These are phyloP conservation scores for Mayetiola destructor DNA, from an alignment of 2,888 invertebrate species.

Conservation along the genomic window DNA sequence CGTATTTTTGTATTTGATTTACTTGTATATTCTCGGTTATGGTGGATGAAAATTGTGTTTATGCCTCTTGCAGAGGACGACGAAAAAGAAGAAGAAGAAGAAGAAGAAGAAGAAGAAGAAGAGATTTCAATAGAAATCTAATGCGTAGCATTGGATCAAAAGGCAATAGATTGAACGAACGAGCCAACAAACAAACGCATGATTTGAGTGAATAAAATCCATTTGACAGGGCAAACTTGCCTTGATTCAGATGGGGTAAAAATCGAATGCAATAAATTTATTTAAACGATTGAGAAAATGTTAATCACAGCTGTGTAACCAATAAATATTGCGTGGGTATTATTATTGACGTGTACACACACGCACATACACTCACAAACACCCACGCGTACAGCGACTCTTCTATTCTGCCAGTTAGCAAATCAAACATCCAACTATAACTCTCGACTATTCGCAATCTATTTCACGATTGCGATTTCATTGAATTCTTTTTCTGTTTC, in stretches of 20 bases:
- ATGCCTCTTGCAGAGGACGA: neutral
- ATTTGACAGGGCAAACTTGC: too few relatives aligned
- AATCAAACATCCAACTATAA: neutral
- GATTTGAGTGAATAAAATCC: too few relatives aligned
- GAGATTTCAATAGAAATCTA: neutral
- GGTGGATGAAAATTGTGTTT: neutral
- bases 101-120: neutral
- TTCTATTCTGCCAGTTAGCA: neutral
- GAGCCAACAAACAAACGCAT: too few relatives aligned
- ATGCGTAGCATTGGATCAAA: neutral
- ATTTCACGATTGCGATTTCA: too few relatives aligned
- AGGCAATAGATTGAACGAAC: neutral
- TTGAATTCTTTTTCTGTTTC: too few relatives aligned
- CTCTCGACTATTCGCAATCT: too few relatives aligned
- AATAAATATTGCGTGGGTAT: neutral
- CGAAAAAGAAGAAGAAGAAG: neutral
- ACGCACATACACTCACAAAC: neutral
- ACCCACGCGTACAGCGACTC: neutral
- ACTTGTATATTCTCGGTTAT: neutral
- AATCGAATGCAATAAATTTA: constrained; percentile 7
- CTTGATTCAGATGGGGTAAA: constrained; percentile 9
- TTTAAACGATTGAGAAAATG: constrained; percentile 11
- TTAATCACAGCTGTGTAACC: constrained; percentile 5
- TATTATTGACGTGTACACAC: neutral
- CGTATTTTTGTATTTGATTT: neutral